Evolutionary conservation across 2,113 vertebrate genomes (phyloP).

Genomic region (Sterna hirundo): DNA sequence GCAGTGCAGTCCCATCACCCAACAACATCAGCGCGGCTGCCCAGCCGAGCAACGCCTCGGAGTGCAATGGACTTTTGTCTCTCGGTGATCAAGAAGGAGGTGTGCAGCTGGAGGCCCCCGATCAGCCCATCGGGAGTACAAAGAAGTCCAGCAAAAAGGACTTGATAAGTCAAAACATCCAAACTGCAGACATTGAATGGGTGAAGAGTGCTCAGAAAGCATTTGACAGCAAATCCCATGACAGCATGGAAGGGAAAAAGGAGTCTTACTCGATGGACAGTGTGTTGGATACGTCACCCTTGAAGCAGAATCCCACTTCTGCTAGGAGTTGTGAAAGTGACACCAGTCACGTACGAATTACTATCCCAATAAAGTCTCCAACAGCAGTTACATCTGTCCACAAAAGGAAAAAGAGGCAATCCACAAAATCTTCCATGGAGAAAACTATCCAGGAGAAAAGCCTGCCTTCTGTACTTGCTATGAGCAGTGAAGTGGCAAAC

Average conservation of each 20-base stretch:
- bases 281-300: constrained; percentile 55
- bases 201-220: constrained; percentile 85
- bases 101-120: constrained; percentile 80
- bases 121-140: constrained; percentile 81
- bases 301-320: constrained; percentile 72
- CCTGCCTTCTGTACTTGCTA: constrained; percentile 74
- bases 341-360: constrained; percentile 74
- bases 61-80: constrained; percentile 72
- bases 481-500: constrained; percentile 75
- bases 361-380: constrained; percentile 83
- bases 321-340: constrained; percentile 76
- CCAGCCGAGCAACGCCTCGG: constrained; percentile 46
- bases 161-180: constrained; percentile 75
- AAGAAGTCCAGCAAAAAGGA: constrained; percentile 95
- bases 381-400: constrained; percentile 74
- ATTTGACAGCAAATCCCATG: constrained; percentile 77
- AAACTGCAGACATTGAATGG: constrained; percentile 83
- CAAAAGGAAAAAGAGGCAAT: constrained; percentile 89
- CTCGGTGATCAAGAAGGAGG: constrained; percentile 81
- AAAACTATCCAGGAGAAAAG: constrained; percentile 80
- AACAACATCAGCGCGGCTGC: constrained; percentile 19
- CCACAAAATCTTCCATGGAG: constrained; percentile 80
- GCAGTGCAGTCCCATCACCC: constrained; percentile 64
- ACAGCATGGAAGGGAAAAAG: constrained; percentile 83
- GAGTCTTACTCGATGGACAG: constrained; percentile 76